Conservation (phyloP, 2,888 invertebrate genomes). For the Parelbella ahira region DNA sequence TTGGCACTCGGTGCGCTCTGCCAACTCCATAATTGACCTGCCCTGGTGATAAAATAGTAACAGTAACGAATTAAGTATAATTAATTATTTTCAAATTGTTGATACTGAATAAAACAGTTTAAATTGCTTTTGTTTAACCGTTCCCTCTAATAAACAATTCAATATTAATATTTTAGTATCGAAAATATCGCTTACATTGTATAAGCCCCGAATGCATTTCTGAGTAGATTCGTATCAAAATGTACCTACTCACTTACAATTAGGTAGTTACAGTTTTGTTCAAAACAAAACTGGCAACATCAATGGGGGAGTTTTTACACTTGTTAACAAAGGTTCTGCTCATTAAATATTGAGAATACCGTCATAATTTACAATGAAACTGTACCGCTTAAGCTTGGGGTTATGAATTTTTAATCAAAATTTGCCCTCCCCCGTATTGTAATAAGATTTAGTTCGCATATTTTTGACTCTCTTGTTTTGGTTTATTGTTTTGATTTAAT, state of each 20-base stretch:
- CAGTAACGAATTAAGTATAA: no score
- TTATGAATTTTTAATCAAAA: slow-evolving; percentile 78
- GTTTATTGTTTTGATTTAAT: slow-evolving; percentile 44
- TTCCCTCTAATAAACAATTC: no score
- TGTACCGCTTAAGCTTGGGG: slow-evolving; percentile 55
- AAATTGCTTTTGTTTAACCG: no score
- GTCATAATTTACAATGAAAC: slow-evolving; percentile 63
- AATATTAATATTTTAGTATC: no score
- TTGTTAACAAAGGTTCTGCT: slow-evolving; percentile 51
- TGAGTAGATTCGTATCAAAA: background rate
- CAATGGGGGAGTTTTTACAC: slow-evolving; percentile 34
- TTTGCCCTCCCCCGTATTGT: slow-evolving; percentile 62
- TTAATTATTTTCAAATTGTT: no score
- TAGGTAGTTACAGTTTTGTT: slow-evolving; percentile 1
- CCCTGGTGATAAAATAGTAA: no score
- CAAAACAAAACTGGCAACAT: slow-evolving; percentile 24
- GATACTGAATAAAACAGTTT: no score
- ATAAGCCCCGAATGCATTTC: no score
- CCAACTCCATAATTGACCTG: no score
- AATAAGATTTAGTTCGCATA: slow-evolving; percentile 48
- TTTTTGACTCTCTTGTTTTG: slow-evolving; percentile 49
- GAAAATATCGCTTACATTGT: no score
- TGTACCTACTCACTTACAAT: slow-evolving; percentile 14
- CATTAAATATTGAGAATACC: slow-evolving; percentile 63
- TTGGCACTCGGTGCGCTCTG: no score